Evolutionary conservation across 1,140 invertebrate species (phyloP), one percentile per base, ranked within the genome.

Genomic region (Harpegnathos saltator): DNA sequence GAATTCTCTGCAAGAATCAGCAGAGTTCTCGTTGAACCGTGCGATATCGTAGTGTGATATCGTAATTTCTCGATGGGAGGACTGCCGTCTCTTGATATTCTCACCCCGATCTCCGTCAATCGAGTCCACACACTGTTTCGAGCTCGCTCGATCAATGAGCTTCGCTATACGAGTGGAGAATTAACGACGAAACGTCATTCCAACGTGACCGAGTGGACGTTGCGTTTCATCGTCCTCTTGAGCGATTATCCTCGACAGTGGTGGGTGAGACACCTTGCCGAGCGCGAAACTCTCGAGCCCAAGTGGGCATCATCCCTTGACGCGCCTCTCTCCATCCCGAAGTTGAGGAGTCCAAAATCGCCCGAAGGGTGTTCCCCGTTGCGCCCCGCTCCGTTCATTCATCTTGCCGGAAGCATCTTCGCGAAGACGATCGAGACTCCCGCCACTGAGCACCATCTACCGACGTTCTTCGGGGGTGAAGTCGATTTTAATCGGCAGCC

Each of bases 301-400:
- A 89, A 92, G 91, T 92, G 87, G 91, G 86, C 88, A 93, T 92
- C 90, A 93, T 92, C 90, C 90, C 82, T 91, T 89, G 89, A 91
- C 90, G 92, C 84, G 92, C 84, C 88, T 83, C 68, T 71, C 75
- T 82, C 4, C 38, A 11, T 71, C 65, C 78, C 82, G 81, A 90
- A 90, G 88, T 89, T 75, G 75, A 86, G 66, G 71, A 71, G 58
- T 63, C 56, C 71, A 58, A 89, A 86, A 88, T 75, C 85, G 82
- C 59, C 83, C 48, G 85, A 56, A 83, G 85, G 85, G 75, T 80
- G 69, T 84, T n/a, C 17, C 44, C 63, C 69, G 52, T 59, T 58
- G n/a, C n/a, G n/a, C n/a, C n/a, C 5, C 17, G 56, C 68, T 61
- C 71, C 85, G 61, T 88, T 93, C 90, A 92, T 93, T 93, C 92